Percentiles rank a stretch among this genome's conserved stretches.
phyloP scores from a whole-genome alignment of 2,797 vertebrate genomes.

The Phoebastria nigripes region DNA sequence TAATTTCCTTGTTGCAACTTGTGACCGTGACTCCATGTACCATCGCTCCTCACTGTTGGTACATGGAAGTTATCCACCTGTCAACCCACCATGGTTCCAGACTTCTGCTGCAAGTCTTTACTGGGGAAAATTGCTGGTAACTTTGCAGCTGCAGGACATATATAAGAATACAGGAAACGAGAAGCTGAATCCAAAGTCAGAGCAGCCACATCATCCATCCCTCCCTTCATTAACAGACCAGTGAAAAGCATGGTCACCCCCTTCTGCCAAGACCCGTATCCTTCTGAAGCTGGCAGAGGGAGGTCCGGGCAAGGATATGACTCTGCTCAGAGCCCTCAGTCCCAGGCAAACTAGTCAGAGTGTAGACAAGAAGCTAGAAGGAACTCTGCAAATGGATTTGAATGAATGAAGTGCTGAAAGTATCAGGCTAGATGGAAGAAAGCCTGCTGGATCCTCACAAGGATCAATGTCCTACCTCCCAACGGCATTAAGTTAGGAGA shows the following conservation, averaged over 20 bases:
- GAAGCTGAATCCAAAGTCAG: not conserved
- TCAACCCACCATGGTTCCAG: not conserved
- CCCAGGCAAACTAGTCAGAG: not conserved
- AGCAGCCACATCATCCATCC: not conserved
- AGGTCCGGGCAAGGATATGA: not conserved
- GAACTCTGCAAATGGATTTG: not conserved
- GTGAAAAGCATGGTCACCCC: not conserved
- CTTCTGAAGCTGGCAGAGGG: not conserved
- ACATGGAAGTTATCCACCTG: not conserved
- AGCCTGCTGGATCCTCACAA: not conserved
- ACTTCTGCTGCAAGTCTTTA: not conserved
- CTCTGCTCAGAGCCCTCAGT: not conserved
- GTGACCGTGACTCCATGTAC: fast-evolving
- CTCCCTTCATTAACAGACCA: not conserved
- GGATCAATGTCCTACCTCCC: not conserved
- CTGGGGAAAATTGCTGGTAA: not conserved
- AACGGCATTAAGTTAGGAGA: not conserved
- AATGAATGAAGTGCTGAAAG: not conserved
- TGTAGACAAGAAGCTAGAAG: not conserved
- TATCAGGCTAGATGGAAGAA: not conserved
- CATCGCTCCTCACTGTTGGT: not conserved
- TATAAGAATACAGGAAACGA: not conserved
- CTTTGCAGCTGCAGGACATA: not conserved
- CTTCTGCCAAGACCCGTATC: not conserved
- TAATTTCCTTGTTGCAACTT: not conserved